Base-by-base conservation (phyloP, 1,140 invertebrate genomes). In the Neelides sp. region DNA sequence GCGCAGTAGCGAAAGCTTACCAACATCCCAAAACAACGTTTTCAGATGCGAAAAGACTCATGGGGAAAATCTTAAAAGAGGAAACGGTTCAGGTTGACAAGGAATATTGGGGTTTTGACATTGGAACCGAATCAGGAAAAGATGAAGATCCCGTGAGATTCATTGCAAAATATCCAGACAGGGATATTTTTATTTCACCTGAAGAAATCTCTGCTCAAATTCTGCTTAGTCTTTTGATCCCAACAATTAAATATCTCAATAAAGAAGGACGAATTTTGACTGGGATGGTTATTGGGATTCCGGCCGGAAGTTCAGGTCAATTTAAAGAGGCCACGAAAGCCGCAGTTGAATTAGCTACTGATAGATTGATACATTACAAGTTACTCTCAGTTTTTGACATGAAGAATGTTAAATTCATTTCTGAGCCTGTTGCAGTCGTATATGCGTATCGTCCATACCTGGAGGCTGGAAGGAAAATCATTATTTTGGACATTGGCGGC, bases 371-470 rank as follows among this genome's bases (percentile, higher is more conserved):
- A n/a, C n/a, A n/a, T n/a, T n/a, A n/a, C n/a, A n/a, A n/a, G n/a
- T n/a, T n/a, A n/a, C n/a, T n/a, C n/a, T n/a, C n/a, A n/a, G n/a
- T n/a, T n/a, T n/a, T n/a, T n/a, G n/a, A n/a, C n/a, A n/a, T n/a
- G n/a, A n/a, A n/a, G n/a, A n/a, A n/a, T n/a, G 91, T 98, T 86
- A 80, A 94, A 70, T 98, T 98, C 62, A 97, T 98, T 64, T 98
- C 98, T 67, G 95, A 99, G 68, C 96, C 96, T 15, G 98, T 93
- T 32, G 95, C 95, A 4, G 96, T 96, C 45, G 96, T 95, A 54
- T 97, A 99, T 71, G 96, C 96, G 50, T 99, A 98, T 64, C 94
- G 94, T 70, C 75, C 98, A 55, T 93, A 98, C 73, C 98, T 65
- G 65, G 44, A 68, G 65, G 15, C 20, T 2, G 17, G 1, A 19